Evolutionary conservation across 2,888 invertebrate species (phyloP).

Genomic region (Myathropa florea): DNA sequence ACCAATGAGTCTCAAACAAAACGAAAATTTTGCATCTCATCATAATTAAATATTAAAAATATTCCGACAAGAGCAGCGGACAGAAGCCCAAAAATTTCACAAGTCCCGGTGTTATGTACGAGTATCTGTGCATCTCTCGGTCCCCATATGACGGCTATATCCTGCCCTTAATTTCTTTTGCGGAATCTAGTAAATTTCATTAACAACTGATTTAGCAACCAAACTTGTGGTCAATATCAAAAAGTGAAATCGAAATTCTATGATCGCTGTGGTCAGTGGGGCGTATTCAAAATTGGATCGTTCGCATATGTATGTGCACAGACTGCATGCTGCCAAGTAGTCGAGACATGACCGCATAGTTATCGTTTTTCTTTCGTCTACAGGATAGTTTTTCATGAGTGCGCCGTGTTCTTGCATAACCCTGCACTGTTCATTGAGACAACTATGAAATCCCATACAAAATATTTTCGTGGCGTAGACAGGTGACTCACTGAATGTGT

Average conservation of each 20-base stretch:
- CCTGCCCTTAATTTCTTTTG: background rate
- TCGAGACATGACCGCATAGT: constrained; percentile 4
- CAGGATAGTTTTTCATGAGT: background rate
- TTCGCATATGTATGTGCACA: background rate
- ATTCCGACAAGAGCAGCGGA: background rate
- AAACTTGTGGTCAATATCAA: constrained; percentile 5
- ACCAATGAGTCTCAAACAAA: background rate
- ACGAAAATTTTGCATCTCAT: background rate
- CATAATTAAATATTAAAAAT: background rate
- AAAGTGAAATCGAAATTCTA: constrained; percentile 40
- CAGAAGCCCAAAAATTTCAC: constrained; percentile 4
- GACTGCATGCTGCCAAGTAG: constrained; percentile 12
- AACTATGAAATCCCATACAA: background rate
- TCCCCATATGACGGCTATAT: background rate
- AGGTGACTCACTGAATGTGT: background rate
- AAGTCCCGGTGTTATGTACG: background rate
- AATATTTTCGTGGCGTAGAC: background rate
- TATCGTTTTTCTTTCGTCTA: background rate
- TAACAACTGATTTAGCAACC: constrained; percentile 8
- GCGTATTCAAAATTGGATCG: background rate
- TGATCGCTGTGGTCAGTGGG: background rate
- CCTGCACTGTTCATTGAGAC: background rate
- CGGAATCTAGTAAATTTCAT: constrained; percentile 31
- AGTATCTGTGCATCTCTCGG: background rate
- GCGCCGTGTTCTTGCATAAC: background rate